Evolutionary conservation across 2,888 invertebrate species (phyloP).

Genomic region (Chymomyza procnemis): DNA sequence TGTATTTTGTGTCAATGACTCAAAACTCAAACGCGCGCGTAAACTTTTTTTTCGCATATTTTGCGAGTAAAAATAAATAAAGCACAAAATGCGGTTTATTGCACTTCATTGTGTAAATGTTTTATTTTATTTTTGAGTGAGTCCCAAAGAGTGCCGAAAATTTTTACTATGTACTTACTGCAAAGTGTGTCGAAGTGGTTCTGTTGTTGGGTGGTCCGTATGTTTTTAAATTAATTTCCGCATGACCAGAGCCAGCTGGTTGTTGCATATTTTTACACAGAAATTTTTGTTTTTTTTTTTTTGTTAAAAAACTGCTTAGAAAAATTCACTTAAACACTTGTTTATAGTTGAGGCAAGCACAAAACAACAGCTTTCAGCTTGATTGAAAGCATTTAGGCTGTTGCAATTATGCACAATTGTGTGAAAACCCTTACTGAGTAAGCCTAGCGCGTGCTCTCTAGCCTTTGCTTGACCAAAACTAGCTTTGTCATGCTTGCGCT

Average conservation of each 20-base stretch:
- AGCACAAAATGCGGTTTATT: constrained; percentile 58
- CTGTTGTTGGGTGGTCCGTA: neutral
- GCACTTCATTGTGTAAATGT: constrained; percentile 61
- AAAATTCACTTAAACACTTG: no score
- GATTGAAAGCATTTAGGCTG: no score
- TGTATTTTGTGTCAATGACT: constrained; percentile 61
- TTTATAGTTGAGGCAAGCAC: constrained; percentile 18
- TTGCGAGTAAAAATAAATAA: constrained; percentile 49
- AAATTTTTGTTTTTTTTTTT: no score
- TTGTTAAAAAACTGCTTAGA: neutral
- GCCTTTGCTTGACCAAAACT: no score
- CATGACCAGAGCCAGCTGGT: constrained; percentile 20
- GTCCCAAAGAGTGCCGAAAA: neutral
- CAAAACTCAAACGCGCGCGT: constrained; percentile 62
- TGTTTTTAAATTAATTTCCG: constrained; percentile 19
- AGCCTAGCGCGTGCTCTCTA: no score
- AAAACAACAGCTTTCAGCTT: no score
- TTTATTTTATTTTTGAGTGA: neutral
- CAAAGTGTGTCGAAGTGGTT: constrained; percentile 33
- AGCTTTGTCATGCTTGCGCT: no score
- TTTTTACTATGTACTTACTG: constrained; percentile 14
- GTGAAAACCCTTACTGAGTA: no score
- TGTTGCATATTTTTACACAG: neutral
- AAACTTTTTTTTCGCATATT: constrained; percentile 28
- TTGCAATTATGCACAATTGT: no score